These are phyloP conservation scores for Lasaia peninsularis DNA, from an alignment of 1,140 invertebrate species.

Conservation along the genomic window DNA sequence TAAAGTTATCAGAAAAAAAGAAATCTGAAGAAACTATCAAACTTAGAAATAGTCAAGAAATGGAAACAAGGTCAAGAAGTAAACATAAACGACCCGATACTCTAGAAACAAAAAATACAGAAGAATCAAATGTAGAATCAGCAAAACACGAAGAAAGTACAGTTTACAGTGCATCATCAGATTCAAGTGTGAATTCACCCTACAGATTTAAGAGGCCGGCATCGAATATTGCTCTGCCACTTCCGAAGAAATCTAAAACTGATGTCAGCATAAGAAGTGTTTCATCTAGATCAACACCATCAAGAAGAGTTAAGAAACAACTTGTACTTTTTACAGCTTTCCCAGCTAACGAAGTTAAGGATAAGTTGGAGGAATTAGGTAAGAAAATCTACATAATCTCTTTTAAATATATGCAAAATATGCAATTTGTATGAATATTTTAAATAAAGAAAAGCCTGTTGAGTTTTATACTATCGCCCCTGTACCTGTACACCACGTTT, in stretches of 20 bases:
- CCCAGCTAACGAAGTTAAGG: conserved; percentile 42
- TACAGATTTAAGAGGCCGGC: conserved; percentile 36
- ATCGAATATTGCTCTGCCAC: conserved; percentile 25
- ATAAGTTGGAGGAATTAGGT: conserved; percentile 54
- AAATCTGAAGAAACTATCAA: neutral
- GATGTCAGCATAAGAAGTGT: conserved; percentile 8
- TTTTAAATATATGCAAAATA: too few relatives aligned
- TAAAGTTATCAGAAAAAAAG: neutral
- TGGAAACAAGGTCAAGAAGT: conserved; percentile 35
- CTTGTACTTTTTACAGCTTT: conserved; percentile 59
- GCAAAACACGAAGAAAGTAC: conserved; percentile 39
- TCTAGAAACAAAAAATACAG: conserved; percentile 7
- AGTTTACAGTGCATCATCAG: conserved; percentile 43
- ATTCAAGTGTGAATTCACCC: conserved; percentile 30
- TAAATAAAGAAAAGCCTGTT: too few relatives aligned
- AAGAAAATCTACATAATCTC: conserved; percentile 27
- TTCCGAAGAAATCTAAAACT: conserved; percentile 37
- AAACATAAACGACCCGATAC: conserved; percentile 34
- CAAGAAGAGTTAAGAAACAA: conserved; percentile 34
- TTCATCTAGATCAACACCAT: conserved; percentile 31
- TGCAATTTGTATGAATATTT: too few relatives aligned
- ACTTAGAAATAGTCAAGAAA: conserved; percentile 10
- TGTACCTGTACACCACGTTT: too few relatives aligned
- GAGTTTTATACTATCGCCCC: too few relatives aligned
- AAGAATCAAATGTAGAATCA: conserved; percentile 12